Percentiles rank a stretch among this genome's conserved stretches.
Evolutionary conservation across 2,888 invertebrate genomes (phyloP).

Genomic region (Eustalomyia histrio): DNA sequence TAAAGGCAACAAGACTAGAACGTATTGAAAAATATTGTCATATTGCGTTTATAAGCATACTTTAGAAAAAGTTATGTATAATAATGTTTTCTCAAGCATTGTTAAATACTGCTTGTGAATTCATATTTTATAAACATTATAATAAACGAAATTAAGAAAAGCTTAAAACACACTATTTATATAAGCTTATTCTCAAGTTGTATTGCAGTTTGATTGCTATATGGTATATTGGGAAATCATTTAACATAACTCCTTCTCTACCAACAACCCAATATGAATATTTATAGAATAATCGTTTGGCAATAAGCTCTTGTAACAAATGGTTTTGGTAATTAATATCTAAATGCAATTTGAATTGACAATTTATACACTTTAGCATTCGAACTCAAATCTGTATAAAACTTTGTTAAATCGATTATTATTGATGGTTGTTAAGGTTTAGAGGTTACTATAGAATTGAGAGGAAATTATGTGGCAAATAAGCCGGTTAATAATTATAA

Average conservation of each 20-base stretch:
- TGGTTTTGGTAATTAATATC: slow-evolving; percentile 7
- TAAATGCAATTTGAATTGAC: slow-evolving; percentile 40
- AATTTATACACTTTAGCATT: slow-evolving; percentile 26
- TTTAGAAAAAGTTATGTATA: too few species aligned
- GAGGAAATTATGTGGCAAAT: background rate
- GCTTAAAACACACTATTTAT: too few species aligned
- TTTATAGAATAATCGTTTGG: background rate
- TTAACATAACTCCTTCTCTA: background rate
- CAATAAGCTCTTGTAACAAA: background rate
- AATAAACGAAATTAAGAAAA: too few species aligned
- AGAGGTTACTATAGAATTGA: slow-evolving; percentile 38
- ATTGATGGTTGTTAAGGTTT: slow-evolving; percentile 41
- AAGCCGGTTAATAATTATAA: slow-evolving; percentile 26
- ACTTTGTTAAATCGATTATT: slow-evolving; percentile 59
- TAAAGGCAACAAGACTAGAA: too few species aligned
- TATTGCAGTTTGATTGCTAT: too few species aligned
- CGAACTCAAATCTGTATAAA: background rate
- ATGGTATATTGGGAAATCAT: too few species aligned
- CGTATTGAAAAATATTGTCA: too few species aligned
- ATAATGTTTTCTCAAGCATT: too few species aligned
- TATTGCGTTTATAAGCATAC: too few species aligned
- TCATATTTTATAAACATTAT: too few species aligned
- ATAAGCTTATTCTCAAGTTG: too few species aligned
- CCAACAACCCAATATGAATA: background rate
- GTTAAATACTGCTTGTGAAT: too few species aligned